Percentiles rank a stretch among this genome's conserved stretches.
phyloP scores from a whole-genome alignment of 2,888 invertebrate genomes.

The Zootermopsis nevadensis region DNA sequence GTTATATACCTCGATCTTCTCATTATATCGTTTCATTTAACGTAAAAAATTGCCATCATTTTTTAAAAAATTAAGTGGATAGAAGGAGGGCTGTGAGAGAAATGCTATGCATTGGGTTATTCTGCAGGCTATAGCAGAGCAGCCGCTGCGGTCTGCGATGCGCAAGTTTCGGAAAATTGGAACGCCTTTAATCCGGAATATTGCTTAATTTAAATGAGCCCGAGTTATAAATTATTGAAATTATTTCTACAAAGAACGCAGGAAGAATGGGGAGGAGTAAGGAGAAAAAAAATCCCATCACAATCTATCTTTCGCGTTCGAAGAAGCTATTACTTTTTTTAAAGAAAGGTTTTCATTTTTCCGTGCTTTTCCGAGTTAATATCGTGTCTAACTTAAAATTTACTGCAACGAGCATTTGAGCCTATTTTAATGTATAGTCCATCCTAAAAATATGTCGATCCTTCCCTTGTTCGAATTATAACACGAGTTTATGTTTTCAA shows the following conservation, averaged over 20 bases:
- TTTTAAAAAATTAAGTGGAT: slow-evolving; percentile 54
- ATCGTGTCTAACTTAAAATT: slow-evolving; percentile 45
- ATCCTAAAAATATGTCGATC: not conserved
- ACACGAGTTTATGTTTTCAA: too few relatives aligned
- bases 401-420: slow-evolving; percentile 43
- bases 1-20: slow-evolving; percentile 50
- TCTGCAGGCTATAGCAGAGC: slow-evolving; percentile 32
- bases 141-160: slow-evolving; percentile 22
- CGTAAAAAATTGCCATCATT: slow-evolving; percentile 54
- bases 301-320: slow-evolving; percentile 48
- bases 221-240: slow-evolving; percentile 55
- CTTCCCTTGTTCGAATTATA: not conserved
- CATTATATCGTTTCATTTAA: slow-evolving; percentile 55
- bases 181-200: slow-evolving; percentile 53
- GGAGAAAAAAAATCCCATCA: slow-evolving; percentile 40
- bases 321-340: slow-evolving; percentile 47
- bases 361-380: slow-evolving; percentile 35
- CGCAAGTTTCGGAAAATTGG: slow-evolving; percentile 50
- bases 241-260: slow-evolving; percentile 50
- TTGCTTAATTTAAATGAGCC: slow-evolving; percentile 55
- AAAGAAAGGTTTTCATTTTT: slow-evolving; percentile 31
- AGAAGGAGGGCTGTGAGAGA: slow-evolving; percentile 44
- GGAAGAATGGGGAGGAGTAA: slow-evolving; percentile 15
- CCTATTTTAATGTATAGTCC: slow-evolving; percentile 16
- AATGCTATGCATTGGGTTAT: slow-evolving; percentile 39